Base-by-base conservation (phyloP, 2,888 invertebrate genomes). In the Aromia moschata region DNA sequence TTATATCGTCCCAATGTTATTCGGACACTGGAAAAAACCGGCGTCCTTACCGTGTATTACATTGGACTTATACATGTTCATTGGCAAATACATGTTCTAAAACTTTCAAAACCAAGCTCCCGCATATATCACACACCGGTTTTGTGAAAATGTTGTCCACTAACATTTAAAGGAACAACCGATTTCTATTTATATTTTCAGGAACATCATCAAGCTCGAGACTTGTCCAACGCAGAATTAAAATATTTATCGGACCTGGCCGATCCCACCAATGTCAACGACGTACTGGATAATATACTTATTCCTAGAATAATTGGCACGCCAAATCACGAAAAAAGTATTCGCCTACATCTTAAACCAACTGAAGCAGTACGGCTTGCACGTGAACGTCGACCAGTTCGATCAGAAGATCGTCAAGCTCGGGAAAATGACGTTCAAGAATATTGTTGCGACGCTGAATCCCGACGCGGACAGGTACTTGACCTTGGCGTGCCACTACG, bases 401-500 rank as follows among this genome's bases (percentile, higher is more conserved):
- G 70, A 82, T 1, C 89, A 87, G 17, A 64, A 79, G 0, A 92
- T 94, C 0, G 97, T 97, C 0, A 84, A 85, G 7, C 87, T 91
- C 74, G 95, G 95, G 0, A 80, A 77, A 3, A 82, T 93, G 20
- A 84, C 85, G 40, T 98, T 98, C 78, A 88, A 87, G 66, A 98
- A 98, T 77, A 89, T 98, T 44, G 86, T 98, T 56, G 93, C 93
- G 0, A 91, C 87, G 20, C 80, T 91, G 60, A 92, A 94, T 82
- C 89, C 90, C 0, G 76, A 88, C 62, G 93, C 94, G 0, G 85
- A 86, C 41, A 83, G 87, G 73, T 93, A 87, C 77, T 80, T 98
- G 65, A 89, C 91, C 0, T 80, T 96, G 2, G 92, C 95, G 0
- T 96, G 95, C 71, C 96, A 96, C 81, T 96, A 93, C 76, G 96